Evolutionary conservation across 2,888 invertebrate genomes (phyloP).

Genomic region (Platerodrilus igneus): DNA sequence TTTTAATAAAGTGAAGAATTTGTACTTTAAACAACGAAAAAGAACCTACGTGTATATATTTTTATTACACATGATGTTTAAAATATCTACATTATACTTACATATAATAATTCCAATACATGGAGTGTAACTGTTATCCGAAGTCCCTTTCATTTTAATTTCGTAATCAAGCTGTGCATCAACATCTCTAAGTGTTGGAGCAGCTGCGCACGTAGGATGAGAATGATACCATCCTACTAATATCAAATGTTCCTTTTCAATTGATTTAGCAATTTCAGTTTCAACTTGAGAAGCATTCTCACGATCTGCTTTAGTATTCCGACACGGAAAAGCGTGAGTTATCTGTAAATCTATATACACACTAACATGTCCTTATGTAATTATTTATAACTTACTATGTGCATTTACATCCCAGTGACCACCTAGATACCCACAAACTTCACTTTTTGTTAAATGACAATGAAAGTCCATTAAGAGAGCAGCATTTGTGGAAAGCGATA

Average conservation of each 20-base stretch:
- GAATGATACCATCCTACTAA: constrained; percentile 96
- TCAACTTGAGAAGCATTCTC: constrained; percentile 74
- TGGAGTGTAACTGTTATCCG: constrained; percentile 88
- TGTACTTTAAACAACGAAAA: too few relatives aligned
- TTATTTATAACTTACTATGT: constrained; percentile 68
- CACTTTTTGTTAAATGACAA: constrained; percentile 88
- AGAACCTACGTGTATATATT: too few relatives aligned
- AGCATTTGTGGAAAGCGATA: constrained; percentile 82
- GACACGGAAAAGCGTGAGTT: constrained; percentile 84
- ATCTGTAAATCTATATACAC: constrained; percentile 68
- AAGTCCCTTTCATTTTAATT: constrained; percentile 87
- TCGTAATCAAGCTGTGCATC: constrained; percentile 93
- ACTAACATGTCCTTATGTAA: constrained; percentile 5
- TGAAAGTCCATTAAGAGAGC: constrained; percentile 87
- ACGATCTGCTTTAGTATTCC: constrained; percentile 73
- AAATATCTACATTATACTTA: constrained; percentile 52
- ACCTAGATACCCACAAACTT: constrained; percentile 93
- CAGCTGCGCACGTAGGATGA: constrained; percentile 82
- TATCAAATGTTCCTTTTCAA: constrained; percentile 75
- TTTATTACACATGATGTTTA: neutral
- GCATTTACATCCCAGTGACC: constrained; percentile 93
- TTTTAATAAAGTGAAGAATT: too few relatives aligned
- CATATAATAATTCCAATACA: constrained; percentile 90
- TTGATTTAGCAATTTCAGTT: constrained; percentile 74
- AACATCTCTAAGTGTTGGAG: constrained; percentile 83